phyloP scores from a whole-genome alignment of 2,113 vertebrate genomes.

The Agelaius tricolor region DNA sequence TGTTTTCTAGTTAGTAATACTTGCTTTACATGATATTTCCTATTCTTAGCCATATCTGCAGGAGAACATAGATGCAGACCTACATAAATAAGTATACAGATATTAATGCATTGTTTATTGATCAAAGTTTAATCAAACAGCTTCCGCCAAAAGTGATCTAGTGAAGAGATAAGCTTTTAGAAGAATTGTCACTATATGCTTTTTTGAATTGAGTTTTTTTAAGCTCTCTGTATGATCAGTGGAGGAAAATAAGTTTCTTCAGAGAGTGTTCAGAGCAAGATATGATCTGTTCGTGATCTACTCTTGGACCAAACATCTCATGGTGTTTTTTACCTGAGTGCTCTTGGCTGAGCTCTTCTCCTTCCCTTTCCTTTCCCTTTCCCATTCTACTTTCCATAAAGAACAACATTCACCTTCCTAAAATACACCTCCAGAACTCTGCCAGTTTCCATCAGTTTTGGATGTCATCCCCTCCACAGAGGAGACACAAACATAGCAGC shows the following conservation, averaged over 20 bases:
- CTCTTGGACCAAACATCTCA: background rate
- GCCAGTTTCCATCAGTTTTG: background rate
- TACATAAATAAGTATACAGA: background rate
- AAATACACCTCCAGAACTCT: background rate
- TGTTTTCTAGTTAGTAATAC: background rate
- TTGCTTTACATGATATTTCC: background rate
- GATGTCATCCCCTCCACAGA: background rate
- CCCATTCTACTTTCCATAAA: background rate
- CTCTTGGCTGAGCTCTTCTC: background rate
- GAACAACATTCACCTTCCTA: background rate
- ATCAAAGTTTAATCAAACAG: background rate
- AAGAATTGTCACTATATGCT: background rate
- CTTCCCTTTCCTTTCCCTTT: background rate
- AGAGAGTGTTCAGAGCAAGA: background rate
- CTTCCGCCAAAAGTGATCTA: background rate
- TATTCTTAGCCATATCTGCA: background rate
- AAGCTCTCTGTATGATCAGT: background rate
- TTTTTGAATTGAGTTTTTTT: background rate
- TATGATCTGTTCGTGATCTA: background rate
- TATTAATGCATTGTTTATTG: background rate
- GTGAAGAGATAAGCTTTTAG: background rate
- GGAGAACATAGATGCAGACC: background rate
- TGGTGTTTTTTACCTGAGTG: accelerated
- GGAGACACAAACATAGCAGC: background rate
- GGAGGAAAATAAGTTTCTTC: background rate